A percentile compares a stretch with the other conserved stretches of the same genome.
phyloP scores from a whole-genome alignment of 2,797 vertebrate genomes.

The Spea hammondii region DNA sequence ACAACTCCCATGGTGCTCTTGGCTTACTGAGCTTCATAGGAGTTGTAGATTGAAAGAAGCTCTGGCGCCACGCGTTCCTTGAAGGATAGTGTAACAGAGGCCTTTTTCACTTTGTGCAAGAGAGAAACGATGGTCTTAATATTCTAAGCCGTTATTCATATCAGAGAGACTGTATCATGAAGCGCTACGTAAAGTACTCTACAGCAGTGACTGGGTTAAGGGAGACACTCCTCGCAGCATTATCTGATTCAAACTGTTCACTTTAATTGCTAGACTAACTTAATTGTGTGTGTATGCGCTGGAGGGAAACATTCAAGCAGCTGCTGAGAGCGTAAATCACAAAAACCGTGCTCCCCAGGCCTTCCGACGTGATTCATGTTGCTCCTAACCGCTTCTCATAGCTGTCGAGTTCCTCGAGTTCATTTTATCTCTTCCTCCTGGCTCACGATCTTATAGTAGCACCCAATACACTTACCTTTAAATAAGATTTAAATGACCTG shows the following conservation, averaged over 20 bases:
- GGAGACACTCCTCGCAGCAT: background rate
- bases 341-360: background rate
- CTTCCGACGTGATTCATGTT: constrained; percentile 22
- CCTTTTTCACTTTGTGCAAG: no score
- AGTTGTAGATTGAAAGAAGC: no score
- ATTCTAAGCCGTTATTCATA: background rate
- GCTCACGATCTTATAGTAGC: no score
- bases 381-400: background rate
- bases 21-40: no score
- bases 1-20: no score
- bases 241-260: constrained; percentile 25
- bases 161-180: background rate
- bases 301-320: constrained; percentile 21
- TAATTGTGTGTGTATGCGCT: constrained; percentile 27
- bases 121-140: background rate
- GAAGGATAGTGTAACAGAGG: no score
- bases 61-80: no score
- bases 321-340: constrained; percentile 36
- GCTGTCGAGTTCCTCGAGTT: background rate
- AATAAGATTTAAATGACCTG: no score
- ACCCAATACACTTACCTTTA: no score
- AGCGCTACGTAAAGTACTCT: background rate
- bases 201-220: background rate
- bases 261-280: constrained; percentile 36
- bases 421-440: background rate